These are phyloP conservation scores for Lycia hirtaria DNA, from an alignment of 2,888 invertebrate genomes.

Conservation along the genomic window DNA sequence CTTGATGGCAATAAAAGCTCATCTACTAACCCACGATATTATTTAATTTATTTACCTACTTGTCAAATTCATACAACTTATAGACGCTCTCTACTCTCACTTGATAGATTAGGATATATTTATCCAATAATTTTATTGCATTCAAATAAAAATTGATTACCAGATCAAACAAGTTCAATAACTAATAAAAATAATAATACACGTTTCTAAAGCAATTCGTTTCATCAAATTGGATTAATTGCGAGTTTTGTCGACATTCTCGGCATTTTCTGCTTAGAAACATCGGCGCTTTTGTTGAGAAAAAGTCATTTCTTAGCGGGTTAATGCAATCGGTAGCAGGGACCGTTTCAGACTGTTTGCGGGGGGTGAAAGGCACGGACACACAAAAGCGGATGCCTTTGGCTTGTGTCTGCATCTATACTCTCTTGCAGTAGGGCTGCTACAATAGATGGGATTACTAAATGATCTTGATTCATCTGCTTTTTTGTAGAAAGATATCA, in stretches of 20 bases:
- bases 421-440: conserved; percentile 47
- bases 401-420: conserved; percentile 44
- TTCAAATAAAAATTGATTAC: no score
- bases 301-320: conserved; percentile 53
- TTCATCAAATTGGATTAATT: conserved; percentile 9
- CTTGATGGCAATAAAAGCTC: no score
- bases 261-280: conserved; percentile 10
- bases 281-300: conserved; percentile 22
- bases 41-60: no score
- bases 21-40: no score
- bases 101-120: no score
- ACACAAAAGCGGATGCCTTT: conserved; percentile 68
- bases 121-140: no score
- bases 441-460: conserved; percentile 1
- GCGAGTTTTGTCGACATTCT: neutral
- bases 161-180: no score
- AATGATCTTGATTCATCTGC: neutral
- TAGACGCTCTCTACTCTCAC: no score
- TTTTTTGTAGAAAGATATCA: no score
- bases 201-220: conserved; percentile 9
- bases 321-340: conserved; percentile 69
- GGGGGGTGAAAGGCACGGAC: conserved; percentile 66
- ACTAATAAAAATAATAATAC: neutral
- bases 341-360: conserved; percentile 60
- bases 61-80: no score